Conservation (phyloP, 2,797 vertebrate species). For the Catostomus latipinnis region DNA sequence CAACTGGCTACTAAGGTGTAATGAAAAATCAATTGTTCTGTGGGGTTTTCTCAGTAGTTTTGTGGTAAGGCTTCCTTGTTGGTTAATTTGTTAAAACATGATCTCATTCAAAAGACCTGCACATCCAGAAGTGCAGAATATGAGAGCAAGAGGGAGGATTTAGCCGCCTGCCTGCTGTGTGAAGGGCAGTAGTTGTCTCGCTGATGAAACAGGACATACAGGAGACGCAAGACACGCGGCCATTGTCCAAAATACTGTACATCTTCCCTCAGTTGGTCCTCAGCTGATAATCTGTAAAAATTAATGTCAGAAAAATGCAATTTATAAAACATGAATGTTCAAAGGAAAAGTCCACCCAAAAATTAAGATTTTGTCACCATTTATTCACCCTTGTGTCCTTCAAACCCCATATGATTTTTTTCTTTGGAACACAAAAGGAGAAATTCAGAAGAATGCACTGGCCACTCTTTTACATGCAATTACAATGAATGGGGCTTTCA, state of each 20-base stretch:
- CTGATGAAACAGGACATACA: slow-evolving; percentile 18
- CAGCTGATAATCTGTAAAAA: slow-evolving; percentile 89
- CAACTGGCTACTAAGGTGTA: not conserved
- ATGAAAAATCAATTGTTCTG: not conserved
- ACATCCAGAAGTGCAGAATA: not conserved
- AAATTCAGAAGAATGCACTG: no score
- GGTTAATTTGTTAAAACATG: slow-evolving; percentile 18
- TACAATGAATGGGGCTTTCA: no score
- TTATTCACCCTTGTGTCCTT: no score
- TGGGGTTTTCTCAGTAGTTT: not conserved
- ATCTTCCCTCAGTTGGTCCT: slow-evolving; percentile 81
- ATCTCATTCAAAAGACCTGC: not conserved
- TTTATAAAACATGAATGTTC: slow-evolving; percentile 63
- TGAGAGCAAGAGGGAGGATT: not conserved
- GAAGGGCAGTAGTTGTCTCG: not conserved
- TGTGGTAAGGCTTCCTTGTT: not conserved
- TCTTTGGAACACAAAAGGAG: no score
- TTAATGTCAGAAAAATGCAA: slow-evolving; percentile 67
- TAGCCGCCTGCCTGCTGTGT: slow-evolving; percentile 7
- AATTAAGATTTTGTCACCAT: no score
- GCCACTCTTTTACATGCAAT: no score
- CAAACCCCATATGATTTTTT: no score
- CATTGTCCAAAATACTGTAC: not conserved
- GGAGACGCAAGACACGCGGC: slow-evolving; percentile 14
- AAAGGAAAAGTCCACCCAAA: no score